A percentile compares a stretch with the other conserved stretches of the same genome.
Evolutionary conservation across 1,140 invertebrate species (phyloP).

Genomic region (Lethrus apterus): DNA sequence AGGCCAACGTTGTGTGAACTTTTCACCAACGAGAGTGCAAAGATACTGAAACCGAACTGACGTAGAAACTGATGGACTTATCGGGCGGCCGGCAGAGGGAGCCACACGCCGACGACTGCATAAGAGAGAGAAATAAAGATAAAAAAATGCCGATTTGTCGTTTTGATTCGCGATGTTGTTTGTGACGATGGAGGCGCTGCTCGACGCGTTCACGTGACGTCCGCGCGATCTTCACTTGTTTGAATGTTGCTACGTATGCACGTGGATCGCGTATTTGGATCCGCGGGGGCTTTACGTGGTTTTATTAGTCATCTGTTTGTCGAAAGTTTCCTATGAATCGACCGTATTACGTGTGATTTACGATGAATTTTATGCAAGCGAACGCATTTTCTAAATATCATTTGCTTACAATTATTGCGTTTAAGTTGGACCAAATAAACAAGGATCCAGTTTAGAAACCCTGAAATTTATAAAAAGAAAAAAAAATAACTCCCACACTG

Average conservation of each 20-base stretch:
- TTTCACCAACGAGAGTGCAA: conserved; percentile 29
- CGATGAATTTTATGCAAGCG: too few species aligned
- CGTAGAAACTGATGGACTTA: too few species aligned
- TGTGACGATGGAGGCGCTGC: conserved; percentile 28
- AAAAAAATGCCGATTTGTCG: conserved; percentile 26
- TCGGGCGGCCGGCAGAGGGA: too few species aligned
- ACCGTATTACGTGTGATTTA: too few species aligned
- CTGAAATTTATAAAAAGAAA: too few species aligned
- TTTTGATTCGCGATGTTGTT: conserved; percentile 26
- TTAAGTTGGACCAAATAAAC: too few species aligned
- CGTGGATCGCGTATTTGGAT: conserved; percentile 28
- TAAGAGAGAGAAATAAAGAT: too few species aligned
- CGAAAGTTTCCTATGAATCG: conserved; percentile 1
- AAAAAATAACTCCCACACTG: too few species aligned
- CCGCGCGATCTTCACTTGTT: conserved; percentile 43
- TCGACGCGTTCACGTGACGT: conserved; percentile 38
- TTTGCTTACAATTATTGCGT: too few species aligned
- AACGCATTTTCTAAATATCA: too few species aligned
- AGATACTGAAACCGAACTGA: too few species aligned
- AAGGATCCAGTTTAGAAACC: too few species aligned
- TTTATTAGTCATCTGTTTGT: conserved; percentile 11
- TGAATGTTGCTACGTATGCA: conserved; percentile 27
- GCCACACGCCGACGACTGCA: conserved; percentile 23
- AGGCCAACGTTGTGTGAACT: conserved; percentile 36
- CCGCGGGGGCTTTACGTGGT: conserved; percentile 3